A percentile compares a stretch with the other conserved stretches of the same genome.
phyloP scores from a whole-genome alignment of 2,113 vertebrate species.

The Otis tarda region DNA sequence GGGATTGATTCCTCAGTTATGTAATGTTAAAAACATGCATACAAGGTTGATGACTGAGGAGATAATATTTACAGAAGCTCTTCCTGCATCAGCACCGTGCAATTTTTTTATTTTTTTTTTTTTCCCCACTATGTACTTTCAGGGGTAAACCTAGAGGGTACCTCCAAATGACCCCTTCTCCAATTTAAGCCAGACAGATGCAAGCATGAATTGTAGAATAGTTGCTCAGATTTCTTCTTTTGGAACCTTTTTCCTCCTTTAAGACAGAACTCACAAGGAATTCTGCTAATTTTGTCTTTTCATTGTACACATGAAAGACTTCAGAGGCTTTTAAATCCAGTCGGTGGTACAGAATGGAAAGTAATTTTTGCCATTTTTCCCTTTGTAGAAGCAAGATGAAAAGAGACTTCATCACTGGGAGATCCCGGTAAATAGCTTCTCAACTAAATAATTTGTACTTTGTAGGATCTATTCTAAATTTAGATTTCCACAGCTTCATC shows the following conservation, averaged over 20 bases:
- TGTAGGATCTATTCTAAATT: background rate
- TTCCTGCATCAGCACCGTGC: background rate
- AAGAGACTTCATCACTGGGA: slow-evolving; percentile 64
- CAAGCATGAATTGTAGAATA: background rate
- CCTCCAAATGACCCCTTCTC: background rate
- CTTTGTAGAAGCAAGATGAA: slow-evolving; percentile 65
- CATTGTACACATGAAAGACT: background rate
- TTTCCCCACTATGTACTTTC: background rate
- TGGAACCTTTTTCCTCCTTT: background rate
- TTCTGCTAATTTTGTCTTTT: background rate
- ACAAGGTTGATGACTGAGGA: background rate
- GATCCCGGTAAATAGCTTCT: slow-evolving; percentile 71
- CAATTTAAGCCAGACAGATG: background rate
- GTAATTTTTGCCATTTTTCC: slow-evolving; percentile 29
- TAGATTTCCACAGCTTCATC: background rate
- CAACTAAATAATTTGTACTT: slow-evolving; percentile 24
- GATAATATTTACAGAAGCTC: background rate
- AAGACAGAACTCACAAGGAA: background rate
- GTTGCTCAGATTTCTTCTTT: background rate
- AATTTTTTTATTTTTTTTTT: background rate
- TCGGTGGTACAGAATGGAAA: background rate
- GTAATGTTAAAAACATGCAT: background rate
- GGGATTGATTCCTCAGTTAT: background rate
- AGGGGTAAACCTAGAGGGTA: background rate
- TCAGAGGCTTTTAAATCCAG: background rate